Conservation (phyloP, 2,888 invertebrate genomes). For the Synergus gifuensis region DNA sequence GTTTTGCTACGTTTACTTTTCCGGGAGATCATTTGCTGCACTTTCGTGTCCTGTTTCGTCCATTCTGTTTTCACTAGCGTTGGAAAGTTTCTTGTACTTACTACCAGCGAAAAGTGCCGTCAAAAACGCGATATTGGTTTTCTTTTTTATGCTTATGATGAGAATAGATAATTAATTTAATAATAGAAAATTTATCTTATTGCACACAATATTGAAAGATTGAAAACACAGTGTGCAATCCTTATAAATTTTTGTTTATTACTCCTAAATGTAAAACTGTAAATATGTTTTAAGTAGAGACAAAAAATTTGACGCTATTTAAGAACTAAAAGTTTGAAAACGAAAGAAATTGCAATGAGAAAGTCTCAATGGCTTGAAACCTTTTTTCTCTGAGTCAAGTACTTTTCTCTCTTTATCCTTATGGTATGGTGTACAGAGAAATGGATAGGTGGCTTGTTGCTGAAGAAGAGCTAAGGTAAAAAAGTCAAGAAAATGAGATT, state of each 20-base stretch:
- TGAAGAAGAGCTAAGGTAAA: slow-evolving; percentile 8
- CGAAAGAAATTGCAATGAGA: not conserved
- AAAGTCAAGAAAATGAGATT: slow-evolving; percentile 32
- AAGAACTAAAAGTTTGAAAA: not conserved
- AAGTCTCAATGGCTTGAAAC: slow-evolving; percentile 25
- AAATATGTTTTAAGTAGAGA: not conserved
- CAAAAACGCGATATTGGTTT: slow-evolving; percentile 1
- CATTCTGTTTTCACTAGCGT: slow-evolving; percentile 27
- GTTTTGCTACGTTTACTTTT: slow-evolving; percentile 29
- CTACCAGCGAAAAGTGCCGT: not conserved
- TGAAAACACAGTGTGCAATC: no score
- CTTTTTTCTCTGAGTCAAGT: slow-evolving; percentile 1
- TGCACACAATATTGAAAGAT: not conserved
- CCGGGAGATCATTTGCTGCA: slow-evolving; percentile 15
- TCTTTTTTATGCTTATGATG: not conserved
- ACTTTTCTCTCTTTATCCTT: not conserved
- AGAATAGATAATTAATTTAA: not conserved
- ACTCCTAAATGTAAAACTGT: not conserved
- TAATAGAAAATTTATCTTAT: not conserved
- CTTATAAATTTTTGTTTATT: no score
- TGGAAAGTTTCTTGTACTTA: slow-evolving; percentile 14
- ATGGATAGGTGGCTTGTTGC: slow-evolving; percentile 11
- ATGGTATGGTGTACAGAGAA: slow-evolving; percentile 2
- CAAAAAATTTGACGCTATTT: not conserved
- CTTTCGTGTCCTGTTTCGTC: slow-evolving; percentile 27